A percentile compares a stretch with the other conserved stretches of the same genome.
These are phyloP conservation scores for Leiothrix lutea DNA, from an alignment of 2,113 vertebrate genomes.

Conservation along the genomic window DNA sequence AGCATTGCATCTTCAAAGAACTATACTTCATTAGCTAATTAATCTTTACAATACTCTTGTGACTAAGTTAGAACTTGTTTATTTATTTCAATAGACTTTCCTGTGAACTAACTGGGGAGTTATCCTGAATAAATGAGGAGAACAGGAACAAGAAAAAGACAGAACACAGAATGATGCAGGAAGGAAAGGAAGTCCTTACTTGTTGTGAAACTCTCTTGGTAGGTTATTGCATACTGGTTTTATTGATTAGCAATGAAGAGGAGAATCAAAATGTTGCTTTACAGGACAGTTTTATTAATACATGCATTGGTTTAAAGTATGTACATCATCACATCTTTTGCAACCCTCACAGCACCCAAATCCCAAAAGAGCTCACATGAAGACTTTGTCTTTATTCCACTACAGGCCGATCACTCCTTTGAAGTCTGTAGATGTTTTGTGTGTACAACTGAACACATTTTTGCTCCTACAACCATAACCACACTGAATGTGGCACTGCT, in stretches of 20 bases:
- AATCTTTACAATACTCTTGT: not conserved
- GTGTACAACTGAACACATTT: not conserved
- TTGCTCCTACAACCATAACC: not conserved
- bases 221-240: not conserved
- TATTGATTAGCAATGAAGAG: not conserved
- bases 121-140: not conserved
- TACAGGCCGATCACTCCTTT: not conserved
- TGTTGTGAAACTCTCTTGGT: not conserved
- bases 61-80: not conserved
- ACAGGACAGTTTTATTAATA: not conserved
- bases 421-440: not conserved
- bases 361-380: not conserved
- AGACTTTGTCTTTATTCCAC: not conserved
- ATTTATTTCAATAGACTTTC: not conserved
- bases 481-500: not conserved
- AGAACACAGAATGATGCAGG: not conserved
- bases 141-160: not conserved
- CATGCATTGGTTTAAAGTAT: not conserved
- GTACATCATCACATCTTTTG: not conserved
- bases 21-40: not conserved
- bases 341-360: not conserved
- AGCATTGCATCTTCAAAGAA: not conserved
- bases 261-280: not conserved
- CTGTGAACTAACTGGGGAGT: not conserved
- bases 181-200: not conserved